A percentile compares a stretch with the other conserved stretches of the same genome.
These are phyloP conservation scores for Fragum fragum DNA, from an alignment of 2,888 invertebrate species.

Conservation along the genomic window DNA sequence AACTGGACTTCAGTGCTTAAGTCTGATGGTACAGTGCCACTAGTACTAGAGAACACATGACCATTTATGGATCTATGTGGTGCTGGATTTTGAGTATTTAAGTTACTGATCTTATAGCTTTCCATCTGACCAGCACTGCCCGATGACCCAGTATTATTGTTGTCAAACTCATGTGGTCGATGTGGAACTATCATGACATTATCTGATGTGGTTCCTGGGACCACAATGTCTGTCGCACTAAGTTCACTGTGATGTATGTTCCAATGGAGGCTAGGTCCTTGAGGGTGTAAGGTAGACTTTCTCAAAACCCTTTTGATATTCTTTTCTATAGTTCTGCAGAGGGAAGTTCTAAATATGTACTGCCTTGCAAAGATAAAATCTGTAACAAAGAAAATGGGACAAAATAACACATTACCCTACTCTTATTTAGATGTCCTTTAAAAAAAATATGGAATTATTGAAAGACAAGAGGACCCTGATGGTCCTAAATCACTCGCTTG, in stretches of 20 bases:
- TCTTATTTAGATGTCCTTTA: neutral
- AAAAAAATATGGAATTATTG: neutral
- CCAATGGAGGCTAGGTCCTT: conserved; percentile 49
- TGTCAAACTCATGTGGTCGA: conserved; percentile 25
- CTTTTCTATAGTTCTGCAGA: conserved; percentile 44
- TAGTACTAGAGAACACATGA: neutral
- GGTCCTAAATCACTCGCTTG: too few species aligned
- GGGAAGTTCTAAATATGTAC: conserved; percentile 43
- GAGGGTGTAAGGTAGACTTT: conserved; percentile 24
- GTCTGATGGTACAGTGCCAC: neutral
- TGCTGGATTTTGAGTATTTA: neutral
- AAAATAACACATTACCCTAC: neutral
- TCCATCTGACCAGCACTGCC: conserved; percentile 41
- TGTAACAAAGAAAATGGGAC: conserved; percentile 36
- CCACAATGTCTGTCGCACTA: conserved; percentile 42
- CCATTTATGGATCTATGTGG: neutral
- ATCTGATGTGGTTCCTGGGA: conserved; percentile 58
- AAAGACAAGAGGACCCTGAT: too few species aligned
- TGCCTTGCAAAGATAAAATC: conserved; percentile 49
- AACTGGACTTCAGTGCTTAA: neutral
- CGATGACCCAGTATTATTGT: conserved; percentile 57
- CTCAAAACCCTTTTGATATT: conserved; percentile 34
- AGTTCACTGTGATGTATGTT: conserved; percentile 58
- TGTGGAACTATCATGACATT: conserved; percentile 49
- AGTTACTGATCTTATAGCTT: conserved; percentile 5